Evolutionary conservation across 2,113 vertebrate species (phyloP).

Genomic region (Pithys albifrons): DNA sequence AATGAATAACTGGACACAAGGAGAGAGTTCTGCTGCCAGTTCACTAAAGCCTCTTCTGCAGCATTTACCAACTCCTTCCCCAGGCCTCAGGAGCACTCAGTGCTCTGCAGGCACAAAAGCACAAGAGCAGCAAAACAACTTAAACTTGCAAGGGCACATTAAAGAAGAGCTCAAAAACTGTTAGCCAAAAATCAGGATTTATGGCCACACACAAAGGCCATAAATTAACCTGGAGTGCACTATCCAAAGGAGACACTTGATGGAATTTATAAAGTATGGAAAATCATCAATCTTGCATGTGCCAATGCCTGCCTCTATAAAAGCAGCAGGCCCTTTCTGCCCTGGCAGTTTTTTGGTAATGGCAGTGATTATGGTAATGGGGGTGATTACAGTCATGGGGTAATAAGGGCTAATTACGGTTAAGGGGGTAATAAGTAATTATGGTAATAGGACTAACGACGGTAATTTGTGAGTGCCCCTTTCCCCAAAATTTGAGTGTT

Average conservation of each 20-base stretch:
- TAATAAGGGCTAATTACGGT: no score
- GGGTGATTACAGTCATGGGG: no score
- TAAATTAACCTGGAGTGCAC: not conserved
- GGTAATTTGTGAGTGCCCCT: no score
- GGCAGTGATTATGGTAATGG: no score
- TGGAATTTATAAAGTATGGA: not conserved
- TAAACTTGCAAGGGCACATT: slow-evolving; percentile 20
- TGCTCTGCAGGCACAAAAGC: not conserved
- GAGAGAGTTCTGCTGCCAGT: not conserved
- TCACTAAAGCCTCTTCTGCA: not conserved
- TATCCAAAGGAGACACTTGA: not conserved
- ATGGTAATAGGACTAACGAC: no score
- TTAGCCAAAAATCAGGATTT: slow-evolving; percentile 27
- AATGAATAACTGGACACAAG: not conserved
- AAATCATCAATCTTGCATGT: not conserved
- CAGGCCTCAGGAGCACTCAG: not conserved
- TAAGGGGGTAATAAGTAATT: no score
- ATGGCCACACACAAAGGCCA: slow-evolving; percentile 11
- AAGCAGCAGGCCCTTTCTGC: no score
- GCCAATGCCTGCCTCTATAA: not conserved
- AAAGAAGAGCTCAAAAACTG: slow-evolving; percentile 26
- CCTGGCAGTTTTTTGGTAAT: no score
- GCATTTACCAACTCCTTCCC: not conserved
- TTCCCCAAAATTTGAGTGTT: no score
- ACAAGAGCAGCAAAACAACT: slow-evolving; percentile 9